Evolutionary conservation across 2,888 invertebrate genomes (phyloP), one percentile per base, ranked within the genome.

Genomic region (Seladonia tumulorum): DNA sequence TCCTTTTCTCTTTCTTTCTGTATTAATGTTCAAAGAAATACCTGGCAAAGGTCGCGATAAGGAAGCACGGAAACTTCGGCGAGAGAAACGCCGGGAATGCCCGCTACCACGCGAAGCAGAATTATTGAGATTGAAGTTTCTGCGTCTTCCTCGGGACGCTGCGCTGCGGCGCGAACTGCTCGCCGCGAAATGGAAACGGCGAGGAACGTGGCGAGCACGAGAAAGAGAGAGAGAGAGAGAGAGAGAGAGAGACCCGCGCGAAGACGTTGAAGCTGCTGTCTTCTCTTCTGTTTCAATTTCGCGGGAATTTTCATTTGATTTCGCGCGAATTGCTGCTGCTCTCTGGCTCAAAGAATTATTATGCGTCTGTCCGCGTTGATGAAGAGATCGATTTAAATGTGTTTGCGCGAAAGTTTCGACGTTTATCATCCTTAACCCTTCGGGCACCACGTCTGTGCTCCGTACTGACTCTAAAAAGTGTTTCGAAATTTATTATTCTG

Each of bases 111-210:
- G 29, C 5, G 72, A 25, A 53, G 76, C 45, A 57, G 66, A 72
- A 82, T 83, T 76, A 81, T 81, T 39, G 63, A 72, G 73, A 57
- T 45, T 83, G 83, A 76, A 76, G 76, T 60, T 76, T 76, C 29
- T 63, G 35, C 45, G 29, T 72, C 45, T 63, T 57, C 35, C 29
- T 29, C 49, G n/a, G 16, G 53, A 35, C 25, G 16, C 0, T 16
- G 29, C 25, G 16, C 0, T 16, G 29, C 14, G 63, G 29, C 63
- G 63, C 29, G n/a, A 57, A 57, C n/a, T n/a, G 57, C 57, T 57
- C n/a, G 57, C 57, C 57, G n/a, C 57, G 57, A 57, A n/a, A 57
- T 57, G 57, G 12, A n/a, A 57, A 57, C 12, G 57, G n/a, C 35
- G n/a, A n/a, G 57, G 57, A 57, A 57, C n/a, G 16, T 4, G 4